A percentile compares a stretch with the other conserved stretches of the same genome.
These are phyloP conservation scores for Eubucco bourcierii DNA, from an alignment of 2,113 vertebrate genomes.

Conservation along the genomic window DNA sequence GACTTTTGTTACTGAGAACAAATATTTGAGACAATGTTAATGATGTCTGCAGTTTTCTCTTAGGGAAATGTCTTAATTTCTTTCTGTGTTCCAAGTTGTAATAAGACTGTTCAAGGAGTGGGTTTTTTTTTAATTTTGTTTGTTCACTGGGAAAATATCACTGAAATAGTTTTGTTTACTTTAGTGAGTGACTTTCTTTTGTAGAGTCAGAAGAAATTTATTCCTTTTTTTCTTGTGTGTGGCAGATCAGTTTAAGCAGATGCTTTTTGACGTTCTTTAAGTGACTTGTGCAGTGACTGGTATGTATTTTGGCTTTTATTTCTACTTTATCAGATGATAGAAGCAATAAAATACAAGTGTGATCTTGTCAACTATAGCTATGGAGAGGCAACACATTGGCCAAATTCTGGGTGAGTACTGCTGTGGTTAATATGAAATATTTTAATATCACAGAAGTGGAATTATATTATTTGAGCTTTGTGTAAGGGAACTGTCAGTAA, in stretches of 20 bases:
- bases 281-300: not conserved
- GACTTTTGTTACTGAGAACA: not conserved
- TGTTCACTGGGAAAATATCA: not conserved
- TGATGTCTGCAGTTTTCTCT: not conserved
- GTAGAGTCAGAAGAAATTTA: not conserved
- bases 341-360: conserved; percentile 97
- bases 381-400: conserved; percentile 99
- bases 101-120: not conserved
- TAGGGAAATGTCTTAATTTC: not conserved
- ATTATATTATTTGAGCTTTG: not conserved
- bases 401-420: conserved; percentile 91
- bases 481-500: not conserved
- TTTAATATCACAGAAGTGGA: not conserved
- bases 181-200: not conserved
- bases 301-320: conserved; percentile 26
- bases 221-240: not conserved
- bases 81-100: not conserved
- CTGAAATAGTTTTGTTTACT: not conserved
- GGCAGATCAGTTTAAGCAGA: not conserved
- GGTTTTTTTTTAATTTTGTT: not conserved
- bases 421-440: not conserved
- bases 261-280: not conserved
- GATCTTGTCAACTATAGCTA: conserved; percentile 99
- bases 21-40: not conserved
- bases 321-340: conserved; percentile 89